phyloP scores from a whole-genome alignment of 2,888 invertebrate genomes.

The Ormyrus thymus region DNA sequence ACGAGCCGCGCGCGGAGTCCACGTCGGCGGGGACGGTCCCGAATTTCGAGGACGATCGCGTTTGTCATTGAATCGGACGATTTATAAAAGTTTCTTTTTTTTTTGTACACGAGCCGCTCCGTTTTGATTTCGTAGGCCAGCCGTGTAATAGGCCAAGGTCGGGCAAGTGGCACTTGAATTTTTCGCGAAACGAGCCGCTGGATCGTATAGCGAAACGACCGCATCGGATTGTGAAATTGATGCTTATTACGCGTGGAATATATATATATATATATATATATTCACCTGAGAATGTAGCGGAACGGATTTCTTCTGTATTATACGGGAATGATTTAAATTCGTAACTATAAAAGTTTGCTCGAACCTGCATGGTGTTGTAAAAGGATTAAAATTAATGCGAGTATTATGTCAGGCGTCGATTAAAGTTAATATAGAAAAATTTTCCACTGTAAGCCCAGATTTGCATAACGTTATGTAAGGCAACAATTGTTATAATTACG shows the following conservation, averaged over 20 bases:
- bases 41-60: too few relatives aligned
- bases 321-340: background rate
- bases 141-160: background rate
- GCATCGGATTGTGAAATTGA: background rate
- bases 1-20: too few relatives aligned
- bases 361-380: background rate
- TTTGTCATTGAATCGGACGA: too few relatives aligned
- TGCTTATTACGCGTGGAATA: background rate
- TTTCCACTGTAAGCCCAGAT: too few relatives aligned
- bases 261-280: background rate
- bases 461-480: too few relatives aligned
- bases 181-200: constrained; percentile 8
- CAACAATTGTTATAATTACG: too few relatives aligned
- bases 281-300: background rate
- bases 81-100: too few relatives aligned
- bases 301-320: background rate
- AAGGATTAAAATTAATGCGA: background rate
- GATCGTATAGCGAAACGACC: background rate
- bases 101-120: too few relatives aligned
- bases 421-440: background rate
- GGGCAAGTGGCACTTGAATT: background rate
- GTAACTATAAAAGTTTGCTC: background rate
- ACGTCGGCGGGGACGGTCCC: too few relatives aligned
- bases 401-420: background rate
- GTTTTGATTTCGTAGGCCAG: too few relatives aligned